Base-by-base conservation (phyloP, 1,140 invertebrate genomes). In the Choristoneura fumiferana region DNA sequence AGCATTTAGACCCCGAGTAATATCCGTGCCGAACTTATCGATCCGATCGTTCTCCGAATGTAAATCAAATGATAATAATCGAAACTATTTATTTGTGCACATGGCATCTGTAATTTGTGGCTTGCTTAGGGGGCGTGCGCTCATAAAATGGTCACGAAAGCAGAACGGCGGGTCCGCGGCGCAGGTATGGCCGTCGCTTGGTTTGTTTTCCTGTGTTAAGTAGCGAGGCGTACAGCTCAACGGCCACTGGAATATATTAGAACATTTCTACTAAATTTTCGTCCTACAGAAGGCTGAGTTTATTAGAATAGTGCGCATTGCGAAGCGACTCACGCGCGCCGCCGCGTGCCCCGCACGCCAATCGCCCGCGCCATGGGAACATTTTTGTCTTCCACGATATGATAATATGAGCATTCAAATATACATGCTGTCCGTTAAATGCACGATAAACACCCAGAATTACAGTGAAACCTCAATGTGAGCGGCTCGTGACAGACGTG, bases 371-470 rank as follows among this genome's bases (percentile, higher is more conserved):
- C 83, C 86, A 85, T 89, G 86, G 86, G 86, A 89, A 89, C 84
- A 87, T 87, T 89, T 89, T 89, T 89, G 86, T 89, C 82, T 84
- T 87, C 84, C 84, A 87, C 86, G 83, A 87, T 87, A 87, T 87
- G 84, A 87, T 89, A 89, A 89, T 89, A 89, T 83, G 80, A 87
- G 76, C 82, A 87, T 89, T 89, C 84, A 87, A 89, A 89, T 89
- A 89, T 89, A 89, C 86, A 89, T 86, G 84, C 79, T 78, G 83
- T 84, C 83, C 86, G 84, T 89, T 89, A 89, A 87, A 89, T 79
- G 86, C 84, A 85, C 86, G 86, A 86, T 87, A 87, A 89, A 87
- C 84, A 86, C 83, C 78, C 83, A 85, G 84, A 89, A 87, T 89
- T 89, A 89, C 84, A 87, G 86, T 82, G 86, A 89, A 89, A 84